A percentile compares a stretch with the other conserved stretches of the same genome.
phyloP scores from a whole-genome alignment of 92 coral and sea anemone species.

The Porites rus region DNA sequence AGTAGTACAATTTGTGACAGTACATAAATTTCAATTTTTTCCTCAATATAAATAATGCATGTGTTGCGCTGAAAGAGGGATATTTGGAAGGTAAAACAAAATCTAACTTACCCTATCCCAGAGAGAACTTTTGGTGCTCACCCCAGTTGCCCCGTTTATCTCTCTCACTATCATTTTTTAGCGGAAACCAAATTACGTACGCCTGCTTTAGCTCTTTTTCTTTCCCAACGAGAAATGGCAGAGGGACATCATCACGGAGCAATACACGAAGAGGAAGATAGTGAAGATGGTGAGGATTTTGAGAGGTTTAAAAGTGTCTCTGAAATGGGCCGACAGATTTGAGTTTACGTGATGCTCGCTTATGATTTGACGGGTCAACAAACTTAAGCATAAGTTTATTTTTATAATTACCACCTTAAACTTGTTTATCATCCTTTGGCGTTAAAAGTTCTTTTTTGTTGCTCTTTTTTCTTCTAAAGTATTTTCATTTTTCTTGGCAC shows the following conservation, averaged over 20 bases:
- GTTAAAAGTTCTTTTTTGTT: neutral
- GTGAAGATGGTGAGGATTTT: constrained; percentile 33
- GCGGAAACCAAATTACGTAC: neutral
- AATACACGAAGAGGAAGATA: constrained; percentile 27
- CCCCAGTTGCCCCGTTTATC: neutral
- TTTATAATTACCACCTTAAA: neutral
- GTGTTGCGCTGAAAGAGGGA: neutral
- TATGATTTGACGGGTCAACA: neutral
- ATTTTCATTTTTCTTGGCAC: no score
- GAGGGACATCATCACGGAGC: neutral
- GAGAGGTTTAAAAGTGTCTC: neutral
- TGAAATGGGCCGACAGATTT: neutral
- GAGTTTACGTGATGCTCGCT: neutral
- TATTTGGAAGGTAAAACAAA: neutral
- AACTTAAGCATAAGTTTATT: neutral
- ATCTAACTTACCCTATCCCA: constrained; percentile 3
- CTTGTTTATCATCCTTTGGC: neutral
- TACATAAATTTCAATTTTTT: neutral
- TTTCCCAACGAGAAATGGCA: constrained; percentile 23
- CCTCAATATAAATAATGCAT: neutral
- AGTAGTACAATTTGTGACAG: neutral
- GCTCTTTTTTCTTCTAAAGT: neutral
- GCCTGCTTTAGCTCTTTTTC: neutral
- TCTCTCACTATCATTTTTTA: neutral
- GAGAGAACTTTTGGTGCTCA: neutral